Base-by-base conservation (phyloP, 1,140 invertebrate genomes). In the Antheraea mylitta region DNA sequence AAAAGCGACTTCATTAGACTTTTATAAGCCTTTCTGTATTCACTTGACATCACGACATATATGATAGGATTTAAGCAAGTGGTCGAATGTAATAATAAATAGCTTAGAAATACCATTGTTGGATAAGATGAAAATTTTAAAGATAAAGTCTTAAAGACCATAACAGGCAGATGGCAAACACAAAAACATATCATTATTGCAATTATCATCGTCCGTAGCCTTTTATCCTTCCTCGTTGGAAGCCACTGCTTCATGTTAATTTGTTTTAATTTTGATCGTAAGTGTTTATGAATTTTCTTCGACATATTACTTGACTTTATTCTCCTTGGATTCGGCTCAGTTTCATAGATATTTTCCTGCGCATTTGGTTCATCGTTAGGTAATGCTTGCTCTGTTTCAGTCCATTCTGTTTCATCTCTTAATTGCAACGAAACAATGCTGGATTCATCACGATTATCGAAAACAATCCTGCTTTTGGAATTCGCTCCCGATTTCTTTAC, bases 1-100 rank as follows among this genome's bases (percentile, higher is more conserved):
- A 53, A 53, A 53, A 53, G 5, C 45, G 45, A 16, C 2, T 18
- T 63, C 53, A 97, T 76, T 18, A 96, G 89, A 73, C 95, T 95
- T 86, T 95, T 96, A 80, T 97, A 97, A 0, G 96, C 96, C 70
- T 95, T 94, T 45, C 96, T 89, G 76, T 97, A 97, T 74, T 97
- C 96, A 0, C 94, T 95, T 73, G 96, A 97, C 95, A 97, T 96
- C 0, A 96, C 94, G 10, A 97, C 96, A 81, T 97, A 97, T 64
- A 97, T 96, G n/a, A 97, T 93, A 0, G 96, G 96, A 89, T 97
- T 97, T 45, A 97, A 96, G 78, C 96, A 97, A 7, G 95, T 95
- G 0, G 95, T 96, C 53, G 96, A 80, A 83, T 96, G 96, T 66
- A 96, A 95, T 0, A 96, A 87, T 19, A 97, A 91, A 73, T 96